phyloP scores from a whole-genome alignment of 2,797 vertebrate genomes.

The Spinibarbus caldwelli region DNA sequence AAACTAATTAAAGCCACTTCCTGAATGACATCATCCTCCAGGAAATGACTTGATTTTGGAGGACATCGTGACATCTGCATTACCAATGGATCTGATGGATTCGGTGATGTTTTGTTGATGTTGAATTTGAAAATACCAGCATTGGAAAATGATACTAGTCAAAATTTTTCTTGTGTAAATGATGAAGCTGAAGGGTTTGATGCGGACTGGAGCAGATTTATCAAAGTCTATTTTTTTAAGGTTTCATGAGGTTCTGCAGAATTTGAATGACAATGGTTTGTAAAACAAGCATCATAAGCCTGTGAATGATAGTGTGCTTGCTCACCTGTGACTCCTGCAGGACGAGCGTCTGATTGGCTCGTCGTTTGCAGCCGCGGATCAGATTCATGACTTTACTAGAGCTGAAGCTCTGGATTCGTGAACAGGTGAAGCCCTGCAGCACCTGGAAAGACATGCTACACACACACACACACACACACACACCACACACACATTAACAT shows the following conservation, averaged over 20 bases:
- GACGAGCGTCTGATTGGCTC: constrained; percentile 52
- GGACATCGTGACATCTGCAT: too few relatives aligned
- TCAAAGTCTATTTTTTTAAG: not conserved
- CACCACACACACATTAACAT: constrained; percentile 26
- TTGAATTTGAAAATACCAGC: too few relatives aligned
- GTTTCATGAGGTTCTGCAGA: not conserved
- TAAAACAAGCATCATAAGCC: too few relatives aligned
- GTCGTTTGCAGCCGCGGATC: constrained; percentile 69
- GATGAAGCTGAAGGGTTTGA: not conserved
- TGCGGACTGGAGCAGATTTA: not conserved
- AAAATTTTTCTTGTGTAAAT: not conserved
- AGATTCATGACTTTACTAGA: constrained; percentile 59
- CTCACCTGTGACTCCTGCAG: constrained; percentile 78
- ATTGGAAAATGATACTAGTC: not conserved
- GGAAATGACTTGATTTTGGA: too few relatives aligned
- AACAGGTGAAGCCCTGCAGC: constrained; percentile 79
- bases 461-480: too few relatives aligned
- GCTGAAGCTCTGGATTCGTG: constrained; percentile 58
- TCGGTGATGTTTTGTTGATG: too few relatives aligned
- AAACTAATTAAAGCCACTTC: not conserved
- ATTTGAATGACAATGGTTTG: too few relatives aligned
- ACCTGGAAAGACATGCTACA: constrained; percentile 74
- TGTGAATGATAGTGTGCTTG: not conserved
- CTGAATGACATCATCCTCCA: too few relatives aligned
- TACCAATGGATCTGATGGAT: too few relatives aligned